Percentiles rank a stretch among this genome's conserved stretches.
Evolutionary conservation across 2,888 invertebrate genomes (phyloP).

Genomic region (Ryuthela nishihirai): DNA sequence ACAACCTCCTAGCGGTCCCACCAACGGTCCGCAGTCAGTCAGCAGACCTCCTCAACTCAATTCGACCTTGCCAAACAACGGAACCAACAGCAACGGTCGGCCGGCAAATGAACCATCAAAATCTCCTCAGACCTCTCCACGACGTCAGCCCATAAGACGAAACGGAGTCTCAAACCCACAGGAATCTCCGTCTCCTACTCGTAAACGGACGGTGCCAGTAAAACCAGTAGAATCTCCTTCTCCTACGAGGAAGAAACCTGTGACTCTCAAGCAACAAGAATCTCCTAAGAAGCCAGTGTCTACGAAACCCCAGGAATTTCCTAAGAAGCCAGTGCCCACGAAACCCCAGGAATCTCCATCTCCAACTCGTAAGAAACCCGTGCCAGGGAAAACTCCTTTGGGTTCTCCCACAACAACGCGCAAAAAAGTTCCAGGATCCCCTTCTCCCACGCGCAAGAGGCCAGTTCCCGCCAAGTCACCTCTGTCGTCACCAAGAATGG

Average conservation of each 20-base stretch:
- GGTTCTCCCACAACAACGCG: too few relatives aligned
- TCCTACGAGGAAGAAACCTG: conserved; percentile 20
- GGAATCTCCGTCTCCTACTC: conserved; percentile 14
- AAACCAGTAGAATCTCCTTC: conserved; percentile 17
- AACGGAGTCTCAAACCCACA: too few relatives aligned
- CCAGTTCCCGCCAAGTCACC: too few relatives aligned
- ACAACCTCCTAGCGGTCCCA: background rate
- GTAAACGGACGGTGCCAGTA: background rate
- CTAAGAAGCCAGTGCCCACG: background rate
- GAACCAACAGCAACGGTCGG: too few relatives aligned
- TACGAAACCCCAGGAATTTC: too few relatives aligned
- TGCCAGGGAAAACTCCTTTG: too few relatives aligned
- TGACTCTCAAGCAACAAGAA: background rate
- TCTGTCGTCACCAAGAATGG: conserved; percentile 16
- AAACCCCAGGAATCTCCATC: background rate
- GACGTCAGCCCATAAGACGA: too few relatives aligned
- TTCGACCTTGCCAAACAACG: too few relatives aligned
- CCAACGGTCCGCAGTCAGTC: background rate
- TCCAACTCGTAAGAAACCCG: background rate
- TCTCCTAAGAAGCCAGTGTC: background rate
- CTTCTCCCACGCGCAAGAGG: too few relatives aligned
- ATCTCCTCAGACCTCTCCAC: too few relatives aligned
- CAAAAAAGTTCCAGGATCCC: too few relatives aligned
- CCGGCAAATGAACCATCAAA: too few relatives aligned
- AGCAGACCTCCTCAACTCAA: background rate